Conservation (phyloP, 2,113 vertebrate genomes). For the Phyllostomus hastatus region DNA sequence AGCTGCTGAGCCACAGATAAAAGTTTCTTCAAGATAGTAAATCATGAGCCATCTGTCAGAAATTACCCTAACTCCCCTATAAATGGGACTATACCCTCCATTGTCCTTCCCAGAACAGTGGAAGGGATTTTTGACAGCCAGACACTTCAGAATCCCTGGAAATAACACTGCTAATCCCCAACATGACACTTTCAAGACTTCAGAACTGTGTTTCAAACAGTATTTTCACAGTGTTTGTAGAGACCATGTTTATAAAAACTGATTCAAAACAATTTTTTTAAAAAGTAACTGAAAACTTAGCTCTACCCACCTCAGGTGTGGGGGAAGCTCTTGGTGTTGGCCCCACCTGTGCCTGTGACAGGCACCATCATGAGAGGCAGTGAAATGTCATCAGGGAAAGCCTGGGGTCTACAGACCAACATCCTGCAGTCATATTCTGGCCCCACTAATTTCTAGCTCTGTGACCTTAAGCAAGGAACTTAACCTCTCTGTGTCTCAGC, state of each 20-base stretch:
- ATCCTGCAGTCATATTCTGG: background rate
- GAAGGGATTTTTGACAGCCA: slow-evolving; percentile 55
- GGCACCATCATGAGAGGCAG: background rate
- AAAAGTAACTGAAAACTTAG: background rate
- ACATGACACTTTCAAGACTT: background rate
- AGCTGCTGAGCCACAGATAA: slow-evolving; percentile 69
- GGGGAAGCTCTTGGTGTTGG: background rate
- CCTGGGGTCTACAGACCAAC: background rate
- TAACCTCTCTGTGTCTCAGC: background rate
- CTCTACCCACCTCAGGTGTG: background rate
- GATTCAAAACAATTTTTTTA: background rate
- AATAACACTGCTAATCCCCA: slow-evolving; percentile 52
- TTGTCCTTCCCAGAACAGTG: slow-evolving; percentile 57
- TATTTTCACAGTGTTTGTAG: slow-evolving; percentile 17
- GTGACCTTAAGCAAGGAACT: background rate
- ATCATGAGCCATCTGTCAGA: slow-evolving; percentile 68
- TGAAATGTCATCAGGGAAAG: background rate
- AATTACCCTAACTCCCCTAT: slow-evolving; percentile 59
- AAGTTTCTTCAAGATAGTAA: slow-evolving; percentile 72
- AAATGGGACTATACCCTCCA: slow-evolving; percentile 20
- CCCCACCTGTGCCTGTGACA: background rate
- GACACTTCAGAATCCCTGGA: slow-evolving; percentile 24
- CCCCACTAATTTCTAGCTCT: background rate
- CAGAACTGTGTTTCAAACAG: slow-evolving; percentile 47
- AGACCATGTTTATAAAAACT: slow-evolving; percentile 45